A percentile compares a stretch with the other conserved stretches of the same genome.
phyloP scores from a whole-genome alignment of 2,113 vertebrate species.

The Marcusenius ussheri region DNA sequence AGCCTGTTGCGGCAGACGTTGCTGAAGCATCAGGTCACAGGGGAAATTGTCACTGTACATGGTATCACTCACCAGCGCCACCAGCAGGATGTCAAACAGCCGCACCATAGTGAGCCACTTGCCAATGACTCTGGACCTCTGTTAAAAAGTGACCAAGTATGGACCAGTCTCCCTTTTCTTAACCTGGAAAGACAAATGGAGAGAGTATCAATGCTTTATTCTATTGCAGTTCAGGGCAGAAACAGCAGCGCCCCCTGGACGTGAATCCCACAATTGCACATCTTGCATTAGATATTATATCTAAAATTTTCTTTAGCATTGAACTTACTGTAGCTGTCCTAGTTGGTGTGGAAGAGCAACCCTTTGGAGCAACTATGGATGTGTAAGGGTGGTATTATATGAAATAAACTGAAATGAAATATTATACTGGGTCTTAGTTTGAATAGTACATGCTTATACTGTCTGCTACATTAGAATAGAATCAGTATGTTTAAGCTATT shows the following conservation, averaged over 20 bases:
- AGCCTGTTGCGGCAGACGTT: constrained; percentile 59
- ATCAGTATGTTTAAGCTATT: neutral
- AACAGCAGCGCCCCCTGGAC: neutral
- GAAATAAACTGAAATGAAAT: neutral
- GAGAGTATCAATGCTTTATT: neutral
- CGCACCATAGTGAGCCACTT: constrained; percentile 65
- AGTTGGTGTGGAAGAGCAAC: neutral
- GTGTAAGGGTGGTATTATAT: neutral
- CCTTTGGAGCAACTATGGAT: neutral
- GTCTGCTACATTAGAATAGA: neutral
- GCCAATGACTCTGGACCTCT: constrained; percentile 59
- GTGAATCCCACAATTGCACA: neutral
- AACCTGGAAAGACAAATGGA: constrained; percentile 19
- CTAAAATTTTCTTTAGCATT: neutral
- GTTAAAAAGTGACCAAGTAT: constrained; percentile 58
- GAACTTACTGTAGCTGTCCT: neutral
- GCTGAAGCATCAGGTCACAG: constrained; percentile 56
- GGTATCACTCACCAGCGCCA: constrained; percentile 55
- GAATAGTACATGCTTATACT: neutral
- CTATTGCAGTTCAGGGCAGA: neutral
- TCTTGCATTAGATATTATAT: neutral
- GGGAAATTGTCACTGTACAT: constrained; percentile 58
- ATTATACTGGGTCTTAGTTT: neutral
- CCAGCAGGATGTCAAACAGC: constrained; percentile 60
- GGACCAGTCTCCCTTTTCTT: constrained; percentile 58